Base-by-base conservation (phyloP, 2,888 invertebrate species). In the Hymenopus coronatus region DNA sequence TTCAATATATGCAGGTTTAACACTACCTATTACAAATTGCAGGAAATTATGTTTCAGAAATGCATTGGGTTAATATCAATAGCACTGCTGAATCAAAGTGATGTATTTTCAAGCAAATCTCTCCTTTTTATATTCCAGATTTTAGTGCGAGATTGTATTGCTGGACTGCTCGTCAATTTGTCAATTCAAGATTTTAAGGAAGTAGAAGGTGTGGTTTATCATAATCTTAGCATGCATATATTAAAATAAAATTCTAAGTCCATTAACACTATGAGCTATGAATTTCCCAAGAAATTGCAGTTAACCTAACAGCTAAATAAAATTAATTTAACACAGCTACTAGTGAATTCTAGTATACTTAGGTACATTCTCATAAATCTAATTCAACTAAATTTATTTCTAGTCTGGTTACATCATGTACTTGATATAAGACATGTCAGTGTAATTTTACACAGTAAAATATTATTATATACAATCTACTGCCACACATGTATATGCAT, bases 161-260 rank as follows among this genome's bases (percentile, higher is more conserved):
- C 97, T 81, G 97, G 97, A 88, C 94, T 98, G 90, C 93, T 98
- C 89, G 94, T 97, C 88, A 97, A 97, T 93, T 94, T 98, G 90
- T 97, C 97, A 25, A 95, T 97, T 91, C 96, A 97, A 92, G 96
- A 97, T 92, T 98, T 97, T 93, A 97, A 96, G 92, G 97, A 97
- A 93, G 96, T 98, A 92, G 97, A 97, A 96, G 97, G 97, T 97
- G 93, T 84, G 91, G 40, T 88, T 54, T 33, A 20, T 85, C 27
- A 28, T 82, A 40, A 33, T 6, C 25, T 82, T 15, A 82, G 20
- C 70, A 20, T 12, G 40, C 15, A 14, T 87, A 15, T 25, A 3
- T 3, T 86, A 28, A 86, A n/a, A 28, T 2, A 14, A 46, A 27
- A n/a, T 27, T 27, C 6, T 86, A n/a, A 46, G 25, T 70, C 40